A percentile compares a stretch with the other conserved stretches of the same genome.
Conservation (phyloP, 53 echinoderm and acorn worm genomes). For the Antedon mediterranea region DNA sequence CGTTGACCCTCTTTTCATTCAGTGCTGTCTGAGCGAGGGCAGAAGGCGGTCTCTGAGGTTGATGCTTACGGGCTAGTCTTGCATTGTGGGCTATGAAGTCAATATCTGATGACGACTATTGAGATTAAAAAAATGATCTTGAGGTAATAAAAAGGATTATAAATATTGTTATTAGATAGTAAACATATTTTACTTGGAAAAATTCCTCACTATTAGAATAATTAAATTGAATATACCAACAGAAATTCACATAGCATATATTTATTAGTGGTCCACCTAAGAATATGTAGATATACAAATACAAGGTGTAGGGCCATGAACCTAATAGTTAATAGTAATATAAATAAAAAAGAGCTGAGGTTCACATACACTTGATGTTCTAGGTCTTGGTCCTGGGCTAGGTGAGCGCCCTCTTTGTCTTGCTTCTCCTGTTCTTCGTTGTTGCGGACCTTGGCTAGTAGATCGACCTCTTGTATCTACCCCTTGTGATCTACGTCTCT, state of each 20-base stretch:
- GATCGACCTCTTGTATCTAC: neutral
- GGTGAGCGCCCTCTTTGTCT: constrained; percentile 54
- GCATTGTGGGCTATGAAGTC: constrained; percentile 97
- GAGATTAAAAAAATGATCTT: neutral
- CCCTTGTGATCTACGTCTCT: neutral
- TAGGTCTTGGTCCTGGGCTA: constrained; percentile 51
- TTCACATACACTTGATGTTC: constrained; percentile 5
- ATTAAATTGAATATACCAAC: too few relatives aligned
- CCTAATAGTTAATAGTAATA: too few relatives aligned
- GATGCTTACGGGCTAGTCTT: constrained; percentile 38
- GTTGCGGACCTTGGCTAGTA: constrained; percentile 22
- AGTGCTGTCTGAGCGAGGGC: constrained; percentile 26
- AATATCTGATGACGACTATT: neutral
- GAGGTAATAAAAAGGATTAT: too few relatives aligned
- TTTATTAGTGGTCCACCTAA: too few relatives aligned
- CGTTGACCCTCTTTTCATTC: constrained; percentile 34
- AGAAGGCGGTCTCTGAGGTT: constrained; percentile 62
- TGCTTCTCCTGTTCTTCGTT: constrained; percentile 59
- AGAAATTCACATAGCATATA: too few relatives aligned
- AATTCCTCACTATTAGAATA: too few relatives aligned
- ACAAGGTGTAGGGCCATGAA: too few relatives aligned
- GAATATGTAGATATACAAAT: too few relatives aligned
- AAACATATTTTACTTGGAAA: too few relatives aligned
- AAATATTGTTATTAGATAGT: too few relatives aligned
- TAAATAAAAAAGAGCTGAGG: neutral